These are phyloP conservation scores for Ctenochaetus hawaiiensis DNA, from an alignment of 2,797 vertebrate genomes.

Conservation along the genomic window DNA sequence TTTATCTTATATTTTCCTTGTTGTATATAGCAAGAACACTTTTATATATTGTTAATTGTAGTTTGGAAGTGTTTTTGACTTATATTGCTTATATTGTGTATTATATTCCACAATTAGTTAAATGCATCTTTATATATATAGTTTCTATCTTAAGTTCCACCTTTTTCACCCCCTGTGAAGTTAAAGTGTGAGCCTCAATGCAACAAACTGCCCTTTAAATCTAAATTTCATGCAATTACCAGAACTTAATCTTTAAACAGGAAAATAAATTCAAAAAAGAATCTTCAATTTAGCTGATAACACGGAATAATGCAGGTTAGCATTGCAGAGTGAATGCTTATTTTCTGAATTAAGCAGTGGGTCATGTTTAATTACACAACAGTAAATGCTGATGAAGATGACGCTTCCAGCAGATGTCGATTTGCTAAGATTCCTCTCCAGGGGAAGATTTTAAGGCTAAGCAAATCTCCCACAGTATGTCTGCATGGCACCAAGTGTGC, in stretches of 20 bases:
- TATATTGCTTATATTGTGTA: not conserved
- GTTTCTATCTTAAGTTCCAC: not conserved
- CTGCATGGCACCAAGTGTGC: constrained; percentile 26
- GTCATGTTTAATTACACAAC: constrained; percentile 36
- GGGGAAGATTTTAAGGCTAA: constrained; percentile 47
- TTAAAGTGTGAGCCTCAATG: not conserved
- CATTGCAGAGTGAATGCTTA: not conserved
- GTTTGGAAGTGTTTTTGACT: not conserved
- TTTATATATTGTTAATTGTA: too few species aligned
- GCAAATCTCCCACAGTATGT: constrained; percentile 38
- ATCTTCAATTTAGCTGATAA: constrained; percentile 15
- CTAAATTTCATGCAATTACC: not conserved
- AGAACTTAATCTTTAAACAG: constrained; percentile 5
- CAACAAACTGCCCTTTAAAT: constrained; percentile 7
- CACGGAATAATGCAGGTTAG: not conserved
- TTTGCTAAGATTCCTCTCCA: constrained; percentile 41
- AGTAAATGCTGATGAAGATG: constrained; percentile 22
- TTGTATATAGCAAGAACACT: too few species aligned
- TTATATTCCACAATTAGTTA: not conserved
- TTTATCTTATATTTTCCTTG: too few species aligned
- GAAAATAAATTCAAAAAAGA: not conserved
- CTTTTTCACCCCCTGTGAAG: not conserved
- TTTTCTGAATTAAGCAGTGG: not conserved
- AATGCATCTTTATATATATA: not conserved
- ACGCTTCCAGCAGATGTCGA: constrained; percentile 30